Evolutionary conservation across 2,797 vertebrate species (phyloP), one percentile per base, ranked within the genome.

Genomic region (Momotus momota): DNA sequence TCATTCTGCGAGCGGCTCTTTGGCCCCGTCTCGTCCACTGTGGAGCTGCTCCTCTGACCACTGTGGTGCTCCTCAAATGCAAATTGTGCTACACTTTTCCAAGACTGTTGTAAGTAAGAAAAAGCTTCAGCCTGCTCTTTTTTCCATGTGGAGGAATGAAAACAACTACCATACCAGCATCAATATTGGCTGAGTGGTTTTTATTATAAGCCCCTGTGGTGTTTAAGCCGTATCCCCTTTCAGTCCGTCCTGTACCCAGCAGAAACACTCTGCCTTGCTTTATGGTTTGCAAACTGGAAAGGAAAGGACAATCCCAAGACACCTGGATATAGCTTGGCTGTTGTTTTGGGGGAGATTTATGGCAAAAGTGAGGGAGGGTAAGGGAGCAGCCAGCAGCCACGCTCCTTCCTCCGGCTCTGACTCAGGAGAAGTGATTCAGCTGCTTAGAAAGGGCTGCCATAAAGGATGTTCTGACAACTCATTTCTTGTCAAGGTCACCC

Each of bases 21-120:
- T 55, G 48, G 48, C 60, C 73, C 40, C 7, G 0, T 22, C 38
- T 43, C 2, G 0, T 54, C 60, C 16, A 0, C 48, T 10, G 27
- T 35, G 45, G 80, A 67, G 85, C 41, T 52, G 26, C 74, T 77
- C 26, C 51, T 71, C 49, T 52, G 40, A 40, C 51, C 12, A 1
- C 58, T 57, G 45, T 0, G 6, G 13, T 2, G 8, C 66, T 81
- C 38, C 80, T 81, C 58, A 66, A 19, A 45, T 10, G 31, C 49
- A 79, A 58, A 72, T 66, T 22, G 52, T 31, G 61, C 62, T 52
- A 2, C 23, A 1, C 31, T 43, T 73, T 6, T 65, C 33, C 57
- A 62, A 0, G 7, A 3, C 41, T 38, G 52, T 26, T 9, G 10
- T 73, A 48, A 86, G 31, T 29, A 20, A 75, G 72, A 5, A 54